Base-by-base conservation (phyloP, 37 sponge, comb jelly and placozoan species). In the Theonella swinhoei region DNA sequence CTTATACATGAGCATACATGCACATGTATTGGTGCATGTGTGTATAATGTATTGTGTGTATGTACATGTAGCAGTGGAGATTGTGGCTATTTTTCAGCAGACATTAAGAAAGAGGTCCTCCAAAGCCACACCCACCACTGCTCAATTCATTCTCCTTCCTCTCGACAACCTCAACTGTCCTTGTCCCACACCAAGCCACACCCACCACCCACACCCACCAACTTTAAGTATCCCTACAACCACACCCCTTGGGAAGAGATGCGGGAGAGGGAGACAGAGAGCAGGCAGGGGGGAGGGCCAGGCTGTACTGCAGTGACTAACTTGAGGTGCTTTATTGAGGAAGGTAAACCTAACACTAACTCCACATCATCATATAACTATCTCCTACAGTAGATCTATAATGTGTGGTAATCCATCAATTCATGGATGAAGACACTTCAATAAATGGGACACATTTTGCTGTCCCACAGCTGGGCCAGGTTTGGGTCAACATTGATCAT, bases 81-180 rank as follows among this genome's bases (percentile, higher is more conserved):
- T 83, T 83, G 80, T 67, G 39, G 37, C 37, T 9, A 4, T 47
- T 33, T 64, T 2, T 89, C 89, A 83, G 40, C 33, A 74, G 47
- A 85, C 90, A 90, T 90, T 84, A 68, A 75, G 77, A 90, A 85
- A 90, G 85, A 43, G 85, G 90, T 75, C 76, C 85, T 90, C 85
- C 24, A 71, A 41, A 26, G 30, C 76, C 71, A 54, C 81, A 87
- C 81, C 75, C 81, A 80, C 80, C 87, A 87, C 86, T 62, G 79
- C 74, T 28, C 32, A 60, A 14, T 47, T 58, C 69, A 25, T 25
- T 88, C 62, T 88, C 62, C 88, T 88, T 88, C 88, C 75, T 71
- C 68, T 33, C 76, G 83, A 88, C 87, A 64, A 82, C 88, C 83
- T 76, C 77, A 42, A 34, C 26, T 32, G 68, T 88, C 88, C 62